Percentiles rank a stretch among this genome's conserved stretches.
These are phyloP conservation scores for Brachionichthys hirsutus DNA, from an alignment of 2,113 vertebrate genomes.

Conservation along the genomic window DNA sequence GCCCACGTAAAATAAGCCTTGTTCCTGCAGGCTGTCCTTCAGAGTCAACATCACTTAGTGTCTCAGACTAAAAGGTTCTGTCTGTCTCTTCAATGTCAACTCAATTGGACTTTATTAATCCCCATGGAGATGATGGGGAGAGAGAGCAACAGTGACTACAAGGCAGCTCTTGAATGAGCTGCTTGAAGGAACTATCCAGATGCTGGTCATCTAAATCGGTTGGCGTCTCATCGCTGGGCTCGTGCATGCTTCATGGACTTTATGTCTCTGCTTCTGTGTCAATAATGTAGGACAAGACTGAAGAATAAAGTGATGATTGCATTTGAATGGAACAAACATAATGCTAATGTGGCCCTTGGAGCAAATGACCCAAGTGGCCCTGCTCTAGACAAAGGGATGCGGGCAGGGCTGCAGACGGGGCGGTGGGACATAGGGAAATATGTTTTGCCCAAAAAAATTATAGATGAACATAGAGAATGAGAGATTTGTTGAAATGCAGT, in stretches of 20 bases:
- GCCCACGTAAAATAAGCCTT: background rate
- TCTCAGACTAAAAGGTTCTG: constrained; percentile 19
- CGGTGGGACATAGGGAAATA: constrained; percentile 18
- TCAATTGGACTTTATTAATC: constrained; percentile 49
- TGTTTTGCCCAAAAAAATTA: constrained; percentile 1
- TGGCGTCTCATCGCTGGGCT: background rate
- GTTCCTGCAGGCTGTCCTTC: constrained; percentile 18
- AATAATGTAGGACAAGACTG: too few species aligned
- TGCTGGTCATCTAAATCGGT: background rate
- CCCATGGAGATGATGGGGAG: constrained; percentile 27
- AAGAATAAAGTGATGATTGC: too few species aligned
- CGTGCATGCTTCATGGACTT: too few species aligned
- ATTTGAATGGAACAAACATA: too few species aligned
- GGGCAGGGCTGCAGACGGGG: constrained; percentile 16
- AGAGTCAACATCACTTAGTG: constrained; percentile 13
- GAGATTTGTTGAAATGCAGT: too few species aligned
- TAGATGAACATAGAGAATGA: too few species aligned
- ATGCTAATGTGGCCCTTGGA: too few species aligned
- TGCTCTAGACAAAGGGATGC: constrained; percentile 34
- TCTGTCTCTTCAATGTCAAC: constrained; percentile 50
- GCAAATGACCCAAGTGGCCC: constrained; percentile 34
- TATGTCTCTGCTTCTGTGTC: too few species aligned
- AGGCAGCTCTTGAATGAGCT: constrained; percentile 38
- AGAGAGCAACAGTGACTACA: constrained; percentile 9
- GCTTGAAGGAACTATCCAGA: constrained; percentile 3